A percentile compares a stretch with the other conserved stretches of the same genome.
Evolutionary conservation across 2,113 vertebrate species (phyloP).

Genomic region (Rhadina sibilatrix): DNA sequence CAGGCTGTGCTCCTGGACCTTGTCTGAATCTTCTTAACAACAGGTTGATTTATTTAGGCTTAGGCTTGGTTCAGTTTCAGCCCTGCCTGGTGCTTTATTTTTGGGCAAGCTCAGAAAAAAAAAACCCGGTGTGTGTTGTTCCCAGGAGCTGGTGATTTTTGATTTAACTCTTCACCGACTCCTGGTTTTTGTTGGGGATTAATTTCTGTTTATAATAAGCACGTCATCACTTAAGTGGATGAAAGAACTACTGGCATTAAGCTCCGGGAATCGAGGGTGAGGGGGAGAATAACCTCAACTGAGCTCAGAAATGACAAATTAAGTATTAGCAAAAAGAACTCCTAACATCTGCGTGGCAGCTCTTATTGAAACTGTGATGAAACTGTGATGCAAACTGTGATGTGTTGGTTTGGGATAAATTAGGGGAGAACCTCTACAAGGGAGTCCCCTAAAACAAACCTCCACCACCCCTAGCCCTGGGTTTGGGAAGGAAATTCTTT

Average conservation of each 20-base stretch:
- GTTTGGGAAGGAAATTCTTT: too few species aligned
- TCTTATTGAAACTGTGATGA: not conserved
- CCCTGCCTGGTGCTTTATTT: not conserved
- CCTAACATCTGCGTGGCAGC: not conserved
- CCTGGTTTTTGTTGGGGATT: not conserved
- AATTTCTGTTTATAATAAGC: not conserved
- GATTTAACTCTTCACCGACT: not conserved
- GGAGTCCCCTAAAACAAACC: too few species aligned
- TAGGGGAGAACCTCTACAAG: too few species aligned
- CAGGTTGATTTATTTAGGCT: not conserved
- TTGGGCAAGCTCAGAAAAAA: not conserved
- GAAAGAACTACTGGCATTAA: not conserved
- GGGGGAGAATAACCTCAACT: not conserved
- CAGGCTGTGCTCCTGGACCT: not conserved
- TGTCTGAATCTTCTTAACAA: not conserved
- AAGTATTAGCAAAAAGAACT: not conserved
- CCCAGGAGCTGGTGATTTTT: not conserved
- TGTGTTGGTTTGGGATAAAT: too few species aligned
- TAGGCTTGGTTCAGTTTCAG: not conserved
- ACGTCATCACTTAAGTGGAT: not conserved
- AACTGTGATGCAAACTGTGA: too few species aligned
- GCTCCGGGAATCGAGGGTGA: not conserved
- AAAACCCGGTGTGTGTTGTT: fast-evolving
- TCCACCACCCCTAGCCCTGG: too few species aligned
- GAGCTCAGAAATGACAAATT: not conserved